phyloP scores from a whole-genome alignment of 2,113 vertebrate species.

The Phoenicopterus ruber region DNA sequence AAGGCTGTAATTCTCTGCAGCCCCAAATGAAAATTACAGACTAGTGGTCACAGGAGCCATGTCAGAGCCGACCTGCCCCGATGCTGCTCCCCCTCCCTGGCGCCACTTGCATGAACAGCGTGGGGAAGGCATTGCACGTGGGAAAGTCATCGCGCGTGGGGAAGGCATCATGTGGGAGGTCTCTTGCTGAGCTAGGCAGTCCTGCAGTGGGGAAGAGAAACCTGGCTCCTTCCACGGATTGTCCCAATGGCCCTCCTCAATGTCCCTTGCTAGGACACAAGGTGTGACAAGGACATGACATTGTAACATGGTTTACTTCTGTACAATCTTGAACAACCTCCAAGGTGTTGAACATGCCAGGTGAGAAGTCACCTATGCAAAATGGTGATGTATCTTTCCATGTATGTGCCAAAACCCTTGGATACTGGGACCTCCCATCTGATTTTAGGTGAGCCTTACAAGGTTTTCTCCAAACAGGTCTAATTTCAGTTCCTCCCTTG shows the following conservation, averaged over 20 bases:
- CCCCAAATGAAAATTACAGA: slow-evolving; percentile 17
- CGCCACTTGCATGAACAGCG: rapidly evolving
- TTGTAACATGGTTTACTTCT: neutral
- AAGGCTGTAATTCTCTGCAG: slow-evolving; percentile 5
- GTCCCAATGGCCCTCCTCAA: neutral
- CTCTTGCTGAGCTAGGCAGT: neutral
- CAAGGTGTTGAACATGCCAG: neutral
- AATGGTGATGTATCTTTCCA: neutral
- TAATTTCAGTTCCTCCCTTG: neutral
- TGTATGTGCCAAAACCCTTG: neutral
- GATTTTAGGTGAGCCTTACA: neutral
- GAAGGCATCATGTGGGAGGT: neutral
- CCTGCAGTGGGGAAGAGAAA: neutral
- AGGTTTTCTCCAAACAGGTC: neutral
- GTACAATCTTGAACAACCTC: neutral
- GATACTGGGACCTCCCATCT: neutral
- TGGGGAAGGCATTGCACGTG: rapidly evolving
- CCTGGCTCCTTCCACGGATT: neutral
- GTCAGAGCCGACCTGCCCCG: neutral
- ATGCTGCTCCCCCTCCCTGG: neutral
- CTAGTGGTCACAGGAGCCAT: neutral
- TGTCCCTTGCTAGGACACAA: neutral
- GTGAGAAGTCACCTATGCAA: neutral
- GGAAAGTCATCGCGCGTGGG: rapidly evolving
- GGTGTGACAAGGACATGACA: neutral